Evolutionary conservation across 2,888 invertebrate genomes (phyloP).

Genomic region (Anticlea derivata): DNA sequence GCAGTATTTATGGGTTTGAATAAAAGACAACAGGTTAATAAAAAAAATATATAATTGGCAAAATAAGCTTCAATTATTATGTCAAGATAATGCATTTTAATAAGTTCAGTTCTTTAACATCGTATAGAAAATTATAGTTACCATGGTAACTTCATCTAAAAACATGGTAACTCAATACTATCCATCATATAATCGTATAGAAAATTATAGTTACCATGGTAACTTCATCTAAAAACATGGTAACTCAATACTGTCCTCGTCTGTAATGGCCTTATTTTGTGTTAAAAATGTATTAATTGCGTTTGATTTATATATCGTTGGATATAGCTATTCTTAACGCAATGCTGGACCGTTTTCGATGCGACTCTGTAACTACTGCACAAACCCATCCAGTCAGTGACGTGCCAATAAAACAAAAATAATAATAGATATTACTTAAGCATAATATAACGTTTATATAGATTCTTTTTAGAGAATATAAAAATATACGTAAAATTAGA

Average conservation of each 20-base stretch:
- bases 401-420: conserved; percentile 73
- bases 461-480: conserved; percentile 43
- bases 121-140: too few species aligned
- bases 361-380: conserved; percentile 46
- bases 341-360: conserved; percentile 15
- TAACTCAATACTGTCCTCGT: background rate
- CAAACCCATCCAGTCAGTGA: conserved; percentile 62
- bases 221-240: too few species aligned
- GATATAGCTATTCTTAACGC: conserved; percentile 73
- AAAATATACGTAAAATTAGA: conserved; percentile 41
- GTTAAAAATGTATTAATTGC: conserved; percentile 42
- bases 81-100: too few species aligned
- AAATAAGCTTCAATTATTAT: too few species aligned
- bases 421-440: conserved; percentile 77
- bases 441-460: conserved; percentile 51
- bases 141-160: too few species aligned
- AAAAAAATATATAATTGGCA: too few species aligned
- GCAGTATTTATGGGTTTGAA: conserved; percentile 36
- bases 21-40: too few species aligned
- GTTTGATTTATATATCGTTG: conserved; percentile 73
- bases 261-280: conserved; percentile 12
- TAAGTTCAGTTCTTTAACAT: too few species aligned
- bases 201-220: too few species aligned
- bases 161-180: too few species aligned
- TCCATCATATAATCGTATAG: too few species aligned